These are phyloP conservation scores for Aethes cnicana DNA, from an alignment of 2,888 invertebrate genomes.

Conservation along the genomic window DNA sequence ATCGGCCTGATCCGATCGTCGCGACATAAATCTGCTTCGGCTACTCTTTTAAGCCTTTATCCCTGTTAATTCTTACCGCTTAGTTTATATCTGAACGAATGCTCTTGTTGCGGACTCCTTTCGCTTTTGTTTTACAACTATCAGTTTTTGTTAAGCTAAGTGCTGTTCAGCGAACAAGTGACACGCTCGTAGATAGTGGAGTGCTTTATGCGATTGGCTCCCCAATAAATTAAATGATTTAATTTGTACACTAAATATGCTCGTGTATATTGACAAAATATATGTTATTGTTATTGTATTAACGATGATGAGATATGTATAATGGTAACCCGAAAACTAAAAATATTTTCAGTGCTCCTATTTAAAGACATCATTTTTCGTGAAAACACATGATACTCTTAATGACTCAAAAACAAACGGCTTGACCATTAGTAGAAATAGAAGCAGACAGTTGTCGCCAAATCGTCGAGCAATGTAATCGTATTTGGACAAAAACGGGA, in stretches of 20 bases:
- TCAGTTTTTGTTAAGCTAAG: constrained; percentile 82
- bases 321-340: too few species aligned
- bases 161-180: constrained; percentile 78
- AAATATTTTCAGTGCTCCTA: too few species aligned
- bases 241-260: constrained; percentile 19
- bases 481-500: constrained; percentile 26
- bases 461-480: constrained; percentile 22
- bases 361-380: too few species aligned
- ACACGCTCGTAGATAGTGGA: constrained; percentile 65
- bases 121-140: constrained; percentile 78
- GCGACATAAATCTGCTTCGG: constrained; percentile 81
- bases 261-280: background rate
- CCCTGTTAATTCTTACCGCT: constrained; percentile 82
- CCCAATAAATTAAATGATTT: constrained; percentile 37
- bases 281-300: background rate
- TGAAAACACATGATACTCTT: background rate
- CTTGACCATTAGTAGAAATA: constrained; percentile 40
- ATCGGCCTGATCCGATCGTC: constrained; percentile 75
- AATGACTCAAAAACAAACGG: background rate
- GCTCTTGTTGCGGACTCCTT: constrained; percentile 75
- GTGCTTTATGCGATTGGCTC: constrained; percentile 59
- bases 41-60: constrained; percentile 81
- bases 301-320: too few species aligned
- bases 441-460: constrained; percentile 37
- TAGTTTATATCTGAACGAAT: constrained; percentile 79